Percentiles rank a stretch among this genome's conserved stretches.
These are phyloP conservation scores for Cantharis rufa DNA, from an alignment of 2,888 invertebrate species.

Conservation along the genomic window DNA sequence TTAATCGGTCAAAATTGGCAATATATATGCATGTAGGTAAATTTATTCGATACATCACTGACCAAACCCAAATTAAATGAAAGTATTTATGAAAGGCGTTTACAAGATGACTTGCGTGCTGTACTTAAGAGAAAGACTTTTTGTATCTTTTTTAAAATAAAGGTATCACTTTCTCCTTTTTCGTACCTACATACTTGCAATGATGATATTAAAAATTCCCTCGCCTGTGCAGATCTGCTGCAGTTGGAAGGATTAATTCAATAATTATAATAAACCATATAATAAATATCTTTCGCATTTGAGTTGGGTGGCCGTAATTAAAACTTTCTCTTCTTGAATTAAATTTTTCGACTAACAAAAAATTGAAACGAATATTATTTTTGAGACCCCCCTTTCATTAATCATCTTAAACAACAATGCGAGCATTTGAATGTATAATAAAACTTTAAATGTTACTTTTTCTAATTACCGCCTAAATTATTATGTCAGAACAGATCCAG, in stretches of 20 bases:
- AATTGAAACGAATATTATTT: not conserved
- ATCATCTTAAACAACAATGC: not conserved
- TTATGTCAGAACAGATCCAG: not conserved
- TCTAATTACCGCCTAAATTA: not conserved
- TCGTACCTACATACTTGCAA: not conserved
- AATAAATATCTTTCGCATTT: not conserved
- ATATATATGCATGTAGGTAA: not conserved
- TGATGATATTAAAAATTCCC: not conserved
- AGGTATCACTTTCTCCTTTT: not conserved
- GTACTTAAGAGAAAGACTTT: not conserved
- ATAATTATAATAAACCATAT: not conserved
- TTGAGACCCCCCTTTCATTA: not conserved
- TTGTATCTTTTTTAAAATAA: not conserved
- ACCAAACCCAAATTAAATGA: not conserved
- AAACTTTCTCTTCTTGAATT: not conserved
- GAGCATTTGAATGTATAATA: not conserved
- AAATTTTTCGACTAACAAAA: not conserved
- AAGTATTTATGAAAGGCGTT: conserved; percentile 1
- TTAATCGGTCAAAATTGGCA: not conserved
- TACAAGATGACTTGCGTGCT: not conserved
- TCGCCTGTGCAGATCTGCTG: not conserved
- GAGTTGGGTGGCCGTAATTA: not conserved
- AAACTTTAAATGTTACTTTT: not conserved
- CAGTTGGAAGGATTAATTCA: not conserved
- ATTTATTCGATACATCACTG: not conserved